phyloP scores from a whole-genome alignment of 2,888 invertebrate species.

The Eupithecia subumbrata region DNA sequence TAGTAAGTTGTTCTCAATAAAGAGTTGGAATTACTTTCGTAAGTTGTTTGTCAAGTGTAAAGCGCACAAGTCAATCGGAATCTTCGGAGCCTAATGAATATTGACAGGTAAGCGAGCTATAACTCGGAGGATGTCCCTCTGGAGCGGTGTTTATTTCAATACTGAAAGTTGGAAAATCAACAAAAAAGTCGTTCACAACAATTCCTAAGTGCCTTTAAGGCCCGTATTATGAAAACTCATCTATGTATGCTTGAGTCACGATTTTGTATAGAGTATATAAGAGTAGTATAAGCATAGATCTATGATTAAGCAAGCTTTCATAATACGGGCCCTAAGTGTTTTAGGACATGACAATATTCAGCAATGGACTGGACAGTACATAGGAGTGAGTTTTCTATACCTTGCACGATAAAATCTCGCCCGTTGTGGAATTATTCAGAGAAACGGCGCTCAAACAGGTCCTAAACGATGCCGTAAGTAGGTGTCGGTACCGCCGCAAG shows the following conservation, averaged over 20 bases:
- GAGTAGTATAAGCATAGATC: too few relatives aligned
- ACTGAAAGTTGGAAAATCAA: not conserved
- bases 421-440: not conserved
- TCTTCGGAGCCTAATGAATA: slow-evolving; percentile 10
- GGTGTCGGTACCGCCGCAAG: slow-evolving; percentile 3
- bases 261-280: too few relatives aligned
- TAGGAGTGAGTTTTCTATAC: not conserved
- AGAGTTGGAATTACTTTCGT: slow-evolving; percentile 22
- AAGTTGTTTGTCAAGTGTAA: slow-evolving; percentile 16
- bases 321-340: not conserved
- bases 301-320: too few relatives aligned
- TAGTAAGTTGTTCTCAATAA: slow-evolving; percentile 15
- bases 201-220: not conserved
- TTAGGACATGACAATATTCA: not conserved
- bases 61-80: slow-evolving; percentile 14
- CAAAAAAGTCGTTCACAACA: not conserved
- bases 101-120: not conserved
- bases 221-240: too few relatives aligned
- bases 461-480: slow-evolving; percentile 6
- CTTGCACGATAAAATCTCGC: not conserved
- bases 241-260: too few relatives aligned
- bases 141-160: not conserved
- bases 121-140: not conserved
- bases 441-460: slow-evolving; percentile 2
- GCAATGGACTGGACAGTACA: not conserved